phyloP scores from a whole-genome alignment of 2,797 vertebrate genomes.

The Microhierax caerulescens region DNA sequence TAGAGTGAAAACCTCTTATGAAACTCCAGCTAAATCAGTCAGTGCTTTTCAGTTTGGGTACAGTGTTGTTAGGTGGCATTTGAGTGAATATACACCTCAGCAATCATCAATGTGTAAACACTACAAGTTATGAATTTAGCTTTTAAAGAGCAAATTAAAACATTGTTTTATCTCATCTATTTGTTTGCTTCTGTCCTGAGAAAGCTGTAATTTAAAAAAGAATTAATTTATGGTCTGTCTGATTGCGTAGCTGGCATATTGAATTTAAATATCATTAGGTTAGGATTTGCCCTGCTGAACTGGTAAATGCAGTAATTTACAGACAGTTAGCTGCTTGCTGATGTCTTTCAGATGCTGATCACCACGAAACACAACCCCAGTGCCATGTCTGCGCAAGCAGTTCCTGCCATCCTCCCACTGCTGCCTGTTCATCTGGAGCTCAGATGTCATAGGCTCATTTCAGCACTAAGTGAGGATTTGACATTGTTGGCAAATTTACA shows the following conservation, averaged over 20 bases:
- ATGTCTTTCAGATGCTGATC: conserved; percentile 5
- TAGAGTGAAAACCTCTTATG: not conserved
- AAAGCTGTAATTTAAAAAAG: conserved; percentile 1
- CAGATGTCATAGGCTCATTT: not conserved
- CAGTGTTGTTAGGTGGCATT: not conserved
- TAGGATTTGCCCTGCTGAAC: not conserved
- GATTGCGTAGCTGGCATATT: not conserved
- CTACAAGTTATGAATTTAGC: not conserved
- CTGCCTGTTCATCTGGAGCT: not conserved
- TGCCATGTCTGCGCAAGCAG: not conserved
- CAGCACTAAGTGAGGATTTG: not conserved
- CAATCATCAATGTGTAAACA: not conserved
- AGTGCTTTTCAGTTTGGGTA: not conserved
- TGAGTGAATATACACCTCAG: not conserved
- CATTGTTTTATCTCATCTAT: not conserved
- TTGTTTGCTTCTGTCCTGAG: conserved; percentile 9
- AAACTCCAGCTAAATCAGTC: not conserved
- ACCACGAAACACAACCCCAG: not conserved
- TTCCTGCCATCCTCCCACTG: not conserved
- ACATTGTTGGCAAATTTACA: not conserved
- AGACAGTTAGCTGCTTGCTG: not conserved
- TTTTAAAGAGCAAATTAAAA: not conserved
- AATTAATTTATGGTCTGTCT: not conserved
- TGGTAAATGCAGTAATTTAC: not conserved
- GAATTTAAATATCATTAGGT: conserved; percentile 15